Evolutionary conservation across 2,888 invertebrate species (phyloP), one percentile per base, ranked within the genome.

Genomic region (Tipula lateralis): DNA sequence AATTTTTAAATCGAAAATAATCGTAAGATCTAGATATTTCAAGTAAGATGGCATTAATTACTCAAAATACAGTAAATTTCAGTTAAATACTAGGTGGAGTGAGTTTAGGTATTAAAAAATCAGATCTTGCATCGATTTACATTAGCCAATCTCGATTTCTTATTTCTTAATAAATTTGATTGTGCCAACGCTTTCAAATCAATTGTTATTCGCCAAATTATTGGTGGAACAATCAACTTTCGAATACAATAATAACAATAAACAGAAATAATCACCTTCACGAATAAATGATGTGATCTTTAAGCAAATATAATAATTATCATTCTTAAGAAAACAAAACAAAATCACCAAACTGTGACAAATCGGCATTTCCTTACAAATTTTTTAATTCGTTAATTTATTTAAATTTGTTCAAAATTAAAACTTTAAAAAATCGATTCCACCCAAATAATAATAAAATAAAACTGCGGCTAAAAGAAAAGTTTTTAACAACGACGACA

Each of bases 391-490:
- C 24, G 66, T 24, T 66, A 66, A 66, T 66, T 66, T 66, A 66
- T 66, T 19, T 66, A 66, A 66, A 66, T 66, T 66, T 66, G 24
- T 66, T 66, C 3, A 7, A 66, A 66, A 66, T 66, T 66, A 66
- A n/a, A 66, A 66, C 66, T 66, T 66, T 66, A 66, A 66, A 66
- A 66, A 66, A 66, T 66, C 66, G 66, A 66, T 66, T 66, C 13
- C 24, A 66, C 19, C 66, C 66, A 66, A 66, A 66, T 66, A 66
- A 24, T 9, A 66, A 66, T 66, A 66, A n/a, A n/a, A 66, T 9
- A 50, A 50, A 50, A 19, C 66, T 24, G 66, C 66, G 66, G 24
- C 66, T 9, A 9, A 66, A 66, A 24, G 66, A 66, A 66, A 66
- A 66, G 66, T 66, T 66, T 19, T 66, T n/a, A 44, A 44, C 44